phyloP scores from a whole-genome alignment of 2,113 vertebrate species.

The Gallinago undulata region DNA sequence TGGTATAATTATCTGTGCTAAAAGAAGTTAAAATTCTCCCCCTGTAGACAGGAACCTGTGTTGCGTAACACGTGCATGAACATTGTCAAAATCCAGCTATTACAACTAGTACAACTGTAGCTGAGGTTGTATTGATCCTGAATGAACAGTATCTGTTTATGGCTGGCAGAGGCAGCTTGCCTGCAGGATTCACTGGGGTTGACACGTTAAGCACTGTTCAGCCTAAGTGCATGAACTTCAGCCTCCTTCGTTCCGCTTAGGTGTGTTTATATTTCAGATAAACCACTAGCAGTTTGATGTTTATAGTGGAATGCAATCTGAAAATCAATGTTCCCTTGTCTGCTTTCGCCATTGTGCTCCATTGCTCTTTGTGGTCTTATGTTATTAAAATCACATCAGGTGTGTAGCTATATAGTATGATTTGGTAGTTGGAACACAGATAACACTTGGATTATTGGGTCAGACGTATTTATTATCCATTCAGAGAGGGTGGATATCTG shows the following conservation, averaged over 20 bases:
- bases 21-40: not conserved
- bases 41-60: not conserved
- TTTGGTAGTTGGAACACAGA: constrained; percentile 51
- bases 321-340: constrained; percentile 63
- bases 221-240: constrained; percentile 8
- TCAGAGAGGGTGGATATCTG: constrained; percentile 60
- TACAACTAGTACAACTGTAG: not conserved
- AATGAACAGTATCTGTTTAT: not conserved
- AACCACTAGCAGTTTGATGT: constrained; percentile 47
- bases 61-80: not conserved
- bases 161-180: not conserved
- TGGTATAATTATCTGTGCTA: not conserved
- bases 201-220: not conserved
- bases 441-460: constrained; percentile 68
- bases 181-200: not conserved
- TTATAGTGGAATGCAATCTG: constrained; percentile 50
- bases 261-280: constrained; percentile 53
- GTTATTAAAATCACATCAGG: constrained; percentile 70
- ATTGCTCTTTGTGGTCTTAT: constrained; percentile 58
- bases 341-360: constrained; percentile 44
- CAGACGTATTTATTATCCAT: constrained; percentile 61
- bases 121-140: constrained; percentile 19
- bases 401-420: constrained; percentile 55
- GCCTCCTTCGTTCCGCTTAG: not conserved
- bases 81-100: not conserved